phyloP scores from a whole-genome alignment of 2,797 vertebrate species.

The Megalops cyprinoides region DNA sequence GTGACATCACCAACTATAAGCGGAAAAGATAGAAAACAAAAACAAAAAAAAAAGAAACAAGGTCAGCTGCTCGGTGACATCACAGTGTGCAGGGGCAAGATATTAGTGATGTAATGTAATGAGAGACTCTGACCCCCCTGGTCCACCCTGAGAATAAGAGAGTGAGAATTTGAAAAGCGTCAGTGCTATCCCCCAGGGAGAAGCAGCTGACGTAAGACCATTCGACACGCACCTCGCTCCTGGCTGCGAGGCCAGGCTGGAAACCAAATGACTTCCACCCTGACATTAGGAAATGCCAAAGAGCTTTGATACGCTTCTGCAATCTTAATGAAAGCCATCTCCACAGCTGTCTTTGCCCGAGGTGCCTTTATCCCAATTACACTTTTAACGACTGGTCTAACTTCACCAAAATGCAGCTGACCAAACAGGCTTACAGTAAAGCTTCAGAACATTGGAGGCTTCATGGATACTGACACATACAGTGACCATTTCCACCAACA shows the following conservation, averaged over 20 bases:
- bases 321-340: neutral
- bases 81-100: neutral
- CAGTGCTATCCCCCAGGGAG: too few species aligned
- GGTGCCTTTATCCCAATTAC: neutral
- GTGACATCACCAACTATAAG: conserved; percentile 84
- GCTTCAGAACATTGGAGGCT: neutral
- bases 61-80: too few species aligned
- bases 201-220: too few species aligned
- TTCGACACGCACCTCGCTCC: neutral
- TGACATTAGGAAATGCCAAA: too few species aligned
- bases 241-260: neutral
- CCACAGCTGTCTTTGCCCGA: neutral
- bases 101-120: too few species aligned
- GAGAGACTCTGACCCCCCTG: too few species aligned
- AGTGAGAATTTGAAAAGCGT: too few species aligned
- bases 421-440: too few species aligned
- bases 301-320: neutral
- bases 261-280: conserved; percentile 15
- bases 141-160: too few species aligned
- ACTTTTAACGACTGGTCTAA: conserved; percentile 7
- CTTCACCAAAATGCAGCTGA: conserved; percentile 31
- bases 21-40: conserved; percentile 24
- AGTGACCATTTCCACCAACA: too few species aligned
- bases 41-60: too few species aligned
- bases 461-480: too few species aligned